Percentiles rank a stretch among this genome's conserved stretches.
Conservation (phyloP, 2,888 invertebrate species). For the Perithous albicinctus region DNA sequence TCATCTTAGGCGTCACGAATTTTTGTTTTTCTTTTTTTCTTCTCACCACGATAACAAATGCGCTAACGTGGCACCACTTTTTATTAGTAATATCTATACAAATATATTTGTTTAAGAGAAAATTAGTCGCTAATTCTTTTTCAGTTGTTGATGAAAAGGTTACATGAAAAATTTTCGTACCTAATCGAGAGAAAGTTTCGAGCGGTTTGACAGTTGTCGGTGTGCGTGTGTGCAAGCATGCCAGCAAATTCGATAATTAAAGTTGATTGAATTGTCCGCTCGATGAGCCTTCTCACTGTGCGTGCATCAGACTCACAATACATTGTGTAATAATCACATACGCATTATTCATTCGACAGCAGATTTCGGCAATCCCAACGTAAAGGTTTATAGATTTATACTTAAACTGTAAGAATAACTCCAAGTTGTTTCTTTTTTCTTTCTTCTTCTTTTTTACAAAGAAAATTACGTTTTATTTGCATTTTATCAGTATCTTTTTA, state of each 20-base stretch:
- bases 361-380: constrained; percentile 18
- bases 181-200: constrained; percentile 22
- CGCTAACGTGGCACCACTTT: constrained; percentile 14
- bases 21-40: constrained; percentile 3
- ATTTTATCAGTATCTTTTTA: constrained; percentile 35
- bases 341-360: constrained; percentile 43
- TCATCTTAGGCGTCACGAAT: constrained; percentile 53
- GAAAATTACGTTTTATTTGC: constrained; percentile 43
- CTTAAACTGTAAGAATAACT: constrained; percentile 20
- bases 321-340: constrained; percentile 20
- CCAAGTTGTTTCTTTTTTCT: constrained; percentile 4
- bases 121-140: constrained; percentile 13
- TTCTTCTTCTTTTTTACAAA: constrained; percentile 18
- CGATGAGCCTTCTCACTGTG: constrained; percentile 41
- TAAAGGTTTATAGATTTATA: constrained; percentile 19
- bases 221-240: neutral
- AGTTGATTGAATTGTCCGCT: neutral
- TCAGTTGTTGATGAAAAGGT: neutral
- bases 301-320: constrained; percentile 50
- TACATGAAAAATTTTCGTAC: constrained; percentile 19
- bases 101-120: constrained; percentile 14
- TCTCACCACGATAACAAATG: constrained; percentile 28
- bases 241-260: constrained; percentile 5
- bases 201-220: neutral
- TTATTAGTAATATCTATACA: constrained; percentile 18